Conservation (phyloP, 2,113 vertebrate genomes). For the Hypocryptadius cinnamomeus region DNA sequence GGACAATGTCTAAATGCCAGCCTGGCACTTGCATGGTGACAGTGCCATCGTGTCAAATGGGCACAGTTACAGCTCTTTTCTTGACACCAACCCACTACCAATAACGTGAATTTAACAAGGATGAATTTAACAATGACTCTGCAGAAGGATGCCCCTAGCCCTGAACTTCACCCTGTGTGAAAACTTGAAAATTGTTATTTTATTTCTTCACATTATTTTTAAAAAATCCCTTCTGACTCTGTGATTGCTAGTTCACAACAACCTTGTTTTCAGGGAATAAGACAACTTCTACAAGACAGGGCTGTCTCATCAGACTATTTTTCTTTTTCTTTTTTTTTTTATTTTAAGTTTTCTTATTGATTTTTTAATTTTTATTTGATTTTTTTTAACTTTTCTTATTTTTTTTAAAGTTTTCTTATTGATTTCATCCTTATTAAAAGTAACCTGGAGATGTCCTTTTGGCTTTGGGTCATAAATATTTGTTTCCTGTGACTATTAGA, state of each 20-base stretch:
- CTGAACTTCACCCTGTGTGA: not conserved
- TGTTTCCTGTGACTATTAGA: not conserved
- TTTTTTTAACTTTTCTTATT: too few relatives aligned
- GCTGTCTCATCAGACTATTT: not conserved
- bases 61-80: not conserved
- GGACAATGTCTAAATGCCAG: not conserved
- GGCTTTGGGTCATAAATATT: not conserved
- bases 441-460: not conserved
- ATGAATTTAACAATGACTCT: not conserved
- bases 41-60: not conserved
- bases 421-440: not conserved
- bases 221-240: not conserved
- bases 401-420: not conserved
- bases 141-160: not conserved
- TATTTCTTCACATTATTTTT: not conserved
- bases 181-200: not conserved
- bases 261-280: not conserved
- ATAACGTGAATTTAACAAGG: not conserved
- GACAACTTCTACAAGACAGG: not conserved
- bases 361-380: not conserved
- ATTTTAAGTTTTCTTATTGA: not conserved
- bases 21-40: not conserved
- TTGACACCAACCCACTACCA: accelerated
- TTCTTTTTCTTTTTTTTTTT: too few relatives aligned
- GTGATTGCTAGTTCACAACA: not conserved